Conservation (phyloP, 1,140 invertebrate genomes). For the Zaprionus tsacasi region DNA sequence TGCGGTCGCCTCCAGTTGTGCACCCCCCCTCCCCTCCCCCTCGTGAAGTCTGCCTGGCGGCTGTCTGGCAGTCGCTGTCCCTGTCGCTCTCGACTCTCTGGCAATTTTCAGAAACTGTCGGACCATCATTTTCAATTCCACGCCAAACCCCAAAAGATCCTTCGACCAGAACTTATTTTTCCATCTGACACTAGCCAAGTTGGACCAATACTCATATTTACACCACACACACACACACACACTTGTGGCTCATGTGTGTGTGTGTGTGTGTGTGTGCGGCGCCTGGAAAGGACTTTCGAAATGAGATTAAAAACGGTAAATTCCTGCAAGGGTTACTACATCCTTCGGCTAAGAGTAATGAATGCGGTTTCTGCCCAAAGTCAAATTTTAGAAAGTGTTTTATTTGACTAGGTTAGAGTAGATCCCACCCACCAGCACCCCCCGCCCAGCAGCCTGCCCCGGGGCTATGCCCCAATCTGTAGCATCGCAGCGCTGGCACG, state of each 20-base stretch:
- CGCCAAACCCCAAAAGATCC: slow-evolving; percentile 37
- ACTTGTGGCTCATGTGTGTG: slow-evolving; percentile 3
- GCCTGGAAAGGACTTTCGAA: slow-evolving; percentile 74
- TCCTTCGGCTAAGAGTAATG: slow-evolving; percentile 79
- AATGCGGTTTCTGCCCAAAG: slow-evolving; percentile 83
- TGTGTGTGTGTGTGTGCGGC: slow-evolving; percentile 23
- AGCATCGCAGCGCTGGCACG: background rate
- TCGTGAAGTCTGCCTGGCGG: slow-evolving; percentile 45
- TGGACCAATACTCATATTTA: slow-evolving; percentile 82
- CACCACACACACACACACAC: slow-evolving; percentile 55
- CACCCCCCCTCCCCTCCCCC: slow-evolving; percentile 11
- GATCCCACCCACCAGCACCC: slow-evolving; percentile 20
- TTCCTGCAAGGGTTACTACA: slow-evolving; percentile 74
- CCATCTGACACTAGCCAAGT: slow-evolving; percentile 72
- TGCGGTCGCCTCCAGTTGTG: slow-evolving; percentile 68
- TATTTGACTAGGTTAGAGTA: slow-evolving; percentile 76
- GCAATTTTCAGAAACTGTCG: slow-evolving; percentile 80
- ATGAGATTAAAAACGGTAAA: slow-evolving; percentile 83
- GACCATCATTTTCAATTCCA: slow-evolving; percentile 79
- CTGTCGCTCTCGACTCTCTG: slow-evolving; percentile 21
- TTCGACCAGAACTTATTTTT: slow-evolving; percentile 78
- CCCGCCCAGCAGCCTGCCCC: background rate
- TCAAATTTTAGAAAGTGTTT: slow-evolving; percentile 83
- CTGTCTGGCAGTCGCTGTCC: slow-evolving; percentile 43
- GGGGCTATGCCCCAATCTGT: background rate